Evolutionary conservation across 2,113 vertebrate genomes (phyloP), one percentile per base, ranked within the genome.

Genomic region (Phrynosoma platyrhinos): DNA sequence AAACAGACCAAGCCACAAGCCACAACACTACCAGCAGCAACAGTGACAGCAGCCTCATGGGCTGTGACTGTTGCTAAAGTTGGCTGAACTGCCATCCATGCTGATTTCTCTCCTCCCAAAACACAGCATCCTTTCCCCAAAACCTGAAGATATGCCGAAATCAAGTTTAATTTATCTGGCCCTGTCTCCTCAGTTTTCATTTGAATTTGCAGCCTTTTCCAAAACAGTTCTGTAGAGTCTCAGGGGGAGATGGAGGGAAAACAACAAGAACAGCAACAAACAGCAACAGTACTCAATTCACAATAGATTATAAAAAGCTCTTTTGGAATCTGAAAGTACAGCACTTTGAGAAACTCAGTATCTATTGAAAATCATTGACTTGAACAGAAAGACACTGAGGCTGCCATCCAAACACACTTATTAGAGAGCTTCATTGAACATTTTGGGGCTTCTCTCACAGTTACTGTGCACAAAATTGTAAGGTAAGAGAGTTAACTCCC

Each of bases 1-100:
- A 93, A 96, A 95, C 68, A 86, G 69, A 88, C 32, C 40, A 82
- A 93, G 6, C 40, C 78, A 40, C 76, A 66, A 81, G 40, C 87
- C 89, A 91, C 69, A 68, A 27, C 66, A 68, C 23, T 27, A 68
- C 18, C 18, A 27, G 25, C 21, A 87, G 80, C 10, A 90, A 80
- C 42, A 78, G 82, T 10, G 32, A 71, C n/a, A 62, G 55, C 21
- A 30, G 27, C 55, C 52, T 68, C 32, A 42, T 78, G 84, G 80
- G 42, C 21, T 69, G 21, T 77, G 66, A 25, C 52, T 84, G 32
- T 68, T 78, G 42, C 23, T 30, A 85, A 0, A 2, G 75, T 21
- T 90, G 86, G 25, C 76, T 55, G 25, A 18, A 9, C 25, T 74
- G 77, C 79, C 82, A 36, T 18, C 72, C 62, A 69, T 84, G 23